A percentile compares a stretch with the other conserved stretches of the same genome.
Evolutionary conservation across 2,797 vertebrate genomes (phyloP).

Genomic region (Sciurus vulgaris): DNA sequence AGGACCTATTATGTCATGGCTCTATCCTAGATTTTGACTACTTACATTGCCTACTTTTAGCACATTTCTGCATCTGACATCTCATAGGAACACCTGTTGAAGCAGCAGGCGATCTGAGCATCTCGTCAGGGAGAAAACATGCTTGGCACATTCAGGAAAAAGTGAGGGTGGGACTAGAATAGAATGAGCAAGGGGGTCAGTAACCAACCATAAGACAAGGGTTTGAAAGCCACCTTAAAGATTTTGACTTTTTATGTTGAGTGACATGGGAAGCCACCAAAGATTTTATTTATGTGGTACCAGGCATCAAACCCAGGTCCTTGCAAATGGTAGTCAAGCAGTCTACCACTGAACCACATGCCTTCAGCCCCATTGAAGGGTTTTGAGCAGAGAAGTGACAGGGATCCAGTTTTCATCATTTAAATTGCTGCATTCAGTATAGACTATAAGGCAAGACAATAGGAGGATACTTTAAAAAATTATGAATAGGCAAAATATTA

Average conservation of each 20-base stretch:
- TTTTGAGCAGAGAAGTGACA: background rate
- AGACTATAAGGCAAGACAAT: background rate
- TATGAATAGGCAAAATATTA: background rate
- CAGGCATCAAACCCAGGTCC: background rate
- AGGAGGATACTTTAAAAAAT: background rate
- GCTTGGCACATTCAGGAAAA: background rate
- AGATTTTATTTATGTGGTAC: background rate
- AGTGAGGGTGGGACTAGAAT: background rate
- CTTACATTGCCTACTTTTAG: background rate
- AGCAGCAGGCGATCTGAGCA: background rate
- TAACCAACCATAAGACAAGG: background rate
- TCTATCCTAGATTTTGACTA: constrained; percentile 18
- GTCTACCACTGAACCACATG: background rate
- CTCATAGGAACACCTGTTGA: background rate
- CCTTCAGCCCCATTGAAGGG: background rate
- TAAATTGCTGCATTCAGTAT: background rate
- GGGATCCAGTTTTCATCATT: background rate
- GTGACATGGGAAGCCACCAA: background rate
- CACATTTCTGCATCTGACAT: constrained; percentile 32
- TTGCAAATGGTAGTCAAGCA: background rate
- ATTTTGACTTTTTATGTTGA: background rate
- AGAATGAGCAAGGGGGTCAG: background rate
- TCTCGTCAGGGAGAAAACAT: background rate
- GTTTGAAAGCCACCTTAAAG: background rate
- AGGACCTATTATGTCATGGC: background rate